Base-by-base conservation (phyloP, 2,888 invertebrate genomes). In the Shargacucullia verbasci region DNA sequence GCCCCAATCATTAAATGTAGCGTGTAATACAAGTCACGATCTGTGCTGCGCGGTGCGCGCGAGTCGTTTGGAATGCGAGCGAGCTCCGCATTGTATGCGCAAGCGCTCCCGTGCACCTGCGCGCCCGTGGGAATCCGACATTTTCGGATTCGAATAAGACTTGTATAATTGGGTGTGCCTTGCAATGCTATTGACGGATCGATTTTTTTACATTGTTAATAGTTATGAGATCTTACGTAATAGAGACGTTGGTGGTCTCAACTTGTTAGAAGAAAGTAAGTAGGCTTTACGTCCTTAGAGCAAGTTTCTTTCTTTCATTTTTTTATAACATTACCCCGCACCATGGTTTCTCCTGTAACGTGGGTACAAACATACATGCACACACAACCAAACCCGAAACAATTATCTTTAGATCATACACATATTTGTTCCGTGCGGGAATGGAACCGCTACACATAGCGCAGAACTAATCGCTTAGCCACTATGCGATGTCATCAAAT, bases 101-200 rank as follows among this genome's bases (percentile, higher is more conserved):
- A 55, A 61, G 53, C 64, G 80, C 81, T 81, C 81, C 60, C 37
- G 59, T 50, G 56, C 76, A 76, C 78, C 78, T 86, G 76, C 70
- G 66, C 70, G 66, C 70, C 73, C 86, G 86, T 85, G 87, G 83
- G 87, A 87, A 87, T 76, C 69, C 68, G 70, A 73, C 76, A 78
- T 80, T 83, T 82, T 79, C 46, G 73, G 70, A 55, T 59, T 47
- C 52, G 52, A 53, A 72, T 58, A 53, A 58, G 63, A 68, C 47
- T 58, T 67, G 47, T 52, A 44, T 56, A 54, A 71, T 62, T 57
- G 61, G 53, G 72, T 53, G 60, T 70, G 63, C 65, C 49, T 59
- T 56, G 49, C 55, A 41, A 39, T 43, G 53, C 31, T 52, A 55
- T 46, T 45, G 35, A 59, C 38, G 61, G 40, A 49, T 67, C 20